Base-by-base conservation (phyloP, 2,888 invertebrate genomes). In the Drosophila neonasuta region DNA sequence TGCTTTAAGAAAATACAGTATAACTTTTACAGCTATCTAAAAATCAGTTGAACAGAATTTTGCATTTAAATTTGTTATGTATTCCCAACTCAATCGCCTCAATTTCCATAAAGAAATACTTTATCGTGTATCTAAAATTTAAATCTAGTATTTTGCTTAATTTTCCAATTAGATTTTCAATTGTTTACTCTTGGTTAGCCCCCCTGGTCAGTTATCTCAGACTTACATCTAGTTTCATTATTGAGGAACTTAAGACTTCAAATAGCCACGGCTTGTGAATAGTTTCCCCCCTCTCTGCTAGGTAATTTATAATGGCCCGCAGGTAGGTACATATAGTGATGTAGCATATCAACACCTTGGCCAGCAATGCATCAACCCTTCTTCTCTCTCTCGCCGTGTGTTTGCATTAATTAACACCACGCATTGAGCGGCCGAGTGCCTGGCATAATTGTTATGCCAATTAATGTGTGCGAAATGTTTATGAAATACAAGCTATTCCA, bases 381-480 rank as follows among this genome's bases (percentile, higher is more conserved):
- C 39, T 36, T 34, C 45, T 45, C 24, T 45, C 34, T 34, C 32
- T 13, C 15, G n/a, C 15, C 34, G 34, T 24, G 34, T 55, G 34
- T 45, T 34, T 79, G 80, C 79, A 76, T 79, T 78, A 80, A 79
- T 85, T 87, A 83, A 73, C 79, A 86, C 83, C 76, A 71, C 30
- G 69, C 68, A 57, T 6, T n/a, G 36, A 11, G 24, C 44, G 61
- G 59, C 63, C 73, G 62, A 75, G 64, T 68, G 72, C 44, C 69
- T 70, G 68, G 63, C 68, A 55, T 86, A 86, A 87, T 86, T 87
- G 80, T 67, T 34, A 11, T 34, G 34, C 34, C 64, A 66, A 60
- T 66, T 72, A 69, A 61, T 63, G 63, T 66, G 51, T 24, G 51
- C 59, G 61, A 74, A 77, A 60, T 54, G 36, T 55, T 13, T 41